Conservation (phyloP, 2,888 invertebrate species). For the Eupeodes luniger region DNA sequence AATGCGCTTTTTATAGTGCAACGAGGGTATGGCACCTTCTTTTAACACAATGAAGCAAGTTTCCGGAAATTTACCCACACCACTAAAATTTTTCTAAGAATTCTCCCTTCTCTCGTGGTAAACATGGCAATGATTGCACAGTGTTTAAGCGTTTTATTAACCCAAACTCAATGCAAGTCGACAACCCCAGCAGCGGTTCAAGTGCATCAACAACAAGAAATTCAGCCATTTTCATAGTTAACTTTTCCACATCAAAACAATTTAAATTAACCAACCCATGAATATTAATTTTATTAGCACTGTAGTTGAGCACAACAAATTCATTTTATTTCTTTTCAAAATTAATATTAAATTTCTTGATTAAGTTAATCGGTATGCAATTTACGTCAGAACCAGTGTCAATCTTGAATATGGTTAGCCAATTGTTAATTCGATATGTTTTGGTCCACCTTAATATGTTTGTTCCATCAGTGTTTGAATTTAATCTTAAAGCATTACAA, state of each 20-base stretch:
- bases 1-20: slow-evolving; percentile 65
- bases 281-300: slow-evolving; percentile 56
- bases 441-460: slow-evolving; percentile 19
- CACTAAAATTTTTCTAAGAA: slow-evolving; percentile 26
- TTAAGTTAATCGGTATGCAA: neutral
- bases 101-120: slow-evolving; percentile 9
- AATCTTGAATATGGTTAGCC: slow-evolving; percentile 7
- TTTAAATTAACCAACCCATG: slow-evolving; percentile 23
- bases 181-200: slow-evolving; percentile 48
- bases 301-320: slow-evolving; percentile 65
- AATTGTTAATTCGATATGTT: slow-evolving; percentile 22
- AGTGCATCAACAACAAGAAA: slow-evolving; percentile 42
- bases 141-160: slow-evolving; percentile 35
- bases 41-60: slow-evolving; percentile 45
- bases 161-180: slow-evolving; percentile 33
- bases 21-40: slow-evolving; percentile 50
- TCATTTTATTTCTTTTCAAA: slow-evolving; percentile 44
- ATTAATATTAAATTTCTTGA: slow-evolving; percentile 36
- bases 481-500: slow-evolving; percentile 32
- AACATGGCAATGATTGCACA: slow-evolving; percentile 20
- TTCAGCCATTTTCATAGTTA: slow-evolving; percentile 4
- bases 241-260: slow-evolving; percentile 33
- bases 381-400: too few species aligned
- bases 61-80: slow-evolving; percentile 47
- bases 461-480: slow-evolving; percentile 28